Conservation (phyloP, 2,797 vertebrate genomes). For the Pristis pectinata region DNA sequence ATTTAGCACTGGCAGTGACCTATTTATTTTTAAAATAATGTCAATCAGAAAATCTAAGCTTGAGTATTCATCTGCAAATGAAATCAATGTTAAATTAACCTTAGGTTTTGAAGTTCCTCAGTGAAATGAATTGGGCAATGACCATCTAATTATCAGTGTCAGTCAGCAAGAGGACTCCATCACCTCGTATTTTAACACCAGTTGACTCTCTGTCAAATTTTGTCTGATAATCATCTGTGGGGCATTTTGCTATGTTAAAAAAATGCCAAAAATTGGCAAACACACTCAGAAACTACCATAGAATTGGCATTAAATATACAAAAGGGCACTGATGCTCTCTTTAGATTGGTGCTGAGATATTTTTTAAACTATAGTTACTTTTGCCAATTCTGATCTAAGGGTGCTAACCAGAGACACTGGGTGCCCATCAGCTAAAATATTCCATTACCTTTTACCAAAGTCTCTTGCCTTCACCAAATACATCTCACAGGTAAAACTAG, state of each 20-base stretch:
- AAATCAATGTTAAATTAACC: slow-evolving; percentile 27
- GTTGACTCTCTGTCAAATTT: background rate
- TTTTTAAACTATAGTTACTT: background rate
- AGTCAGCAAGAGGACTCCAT: background rate
- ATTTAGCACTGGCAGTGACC: slow-evolving; percentile 3
- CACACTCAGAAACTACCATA: background rate
- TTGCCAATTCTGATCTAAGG: background rate
- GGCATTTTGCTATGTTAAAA: background rate
- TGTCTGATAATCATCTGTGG: background rate
- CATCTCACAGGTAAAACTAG: background rate
- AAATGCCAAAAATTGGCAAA: background rate
- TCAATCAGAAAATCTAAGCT: slow-evolving; percentile 31
- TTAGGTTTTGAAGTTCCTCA: background rate
- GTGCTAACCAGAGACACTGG: background rate
- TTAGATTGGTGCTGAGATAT: background rate
- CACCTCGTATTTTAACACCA: background rate
- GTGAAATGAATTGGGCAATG: background rate
- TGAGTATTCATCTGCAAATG: background rate
- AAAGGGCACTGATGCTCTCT: background rate
- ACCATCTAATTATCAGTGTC: background rate
- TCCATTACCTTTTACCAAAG: background rate
- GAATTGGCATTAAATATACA: background rate
- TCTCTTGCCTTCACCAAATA: background rate
- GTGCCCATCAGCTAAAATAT: background rate
- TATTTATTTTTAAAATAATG: slow-evolving; percentile 19